A percentile compares a stretch with the other conserved stretches of the same genome.
phyloP scores from a whole-genome alignment of 2,797 vertebrate genomes.

The Sciurus carolinensis region DNA sequence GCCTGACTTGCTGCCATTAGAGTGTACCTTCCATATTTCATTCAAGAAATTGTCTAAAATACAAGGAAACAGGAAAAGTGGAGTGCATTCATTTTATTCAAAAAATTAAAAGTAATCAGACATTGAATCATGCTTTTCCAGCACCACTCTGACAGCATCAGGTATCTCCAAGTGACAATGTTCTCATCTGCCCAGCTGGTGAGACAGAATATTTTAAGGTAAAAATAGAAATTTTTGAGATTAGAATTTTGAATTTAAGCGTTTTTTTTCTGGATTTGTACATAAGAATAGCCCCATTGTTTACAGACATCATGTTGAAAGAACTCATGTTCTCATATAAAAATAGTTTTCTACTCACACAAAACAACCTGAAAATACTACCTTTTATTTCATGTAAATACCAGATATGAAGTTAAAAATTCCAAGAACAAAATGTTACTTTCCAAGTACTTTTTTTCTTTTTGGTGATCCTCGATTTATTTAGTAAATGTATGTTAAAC shows the following conservation, averaged over 20 bases:
- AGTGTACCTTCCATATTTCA: not conserved
- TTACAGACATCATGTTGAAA: not conserved
- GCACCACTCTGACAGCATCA: not conserved
- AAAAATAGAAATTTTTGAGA: not conserved
- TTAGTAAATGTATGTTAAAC: not conserved
- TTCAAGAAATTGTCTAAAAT: conserved; percentile 55
- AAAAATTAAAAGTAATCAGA: not conserved
- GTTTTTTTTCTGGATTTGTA: not conserved
- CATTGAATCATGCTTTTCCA: not conserved
- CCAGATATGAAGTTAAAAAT: too few relatives aligned
- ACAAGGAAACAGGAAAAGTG: conserved; percentile 56
- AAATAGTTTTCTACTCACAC: not conserved
- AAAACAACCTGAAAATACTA: not conserved
- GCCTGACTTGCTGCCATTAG: conserved; percentile 68
- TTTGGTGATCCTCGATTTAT: not conserved
- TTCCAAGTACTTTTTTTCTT: not conserved
- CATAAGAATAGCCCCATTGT: not conserved
- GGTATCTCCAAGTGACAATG: not conserved
- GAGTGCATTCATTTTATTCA: not conserved
- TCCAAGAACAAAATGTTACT: not conserved
- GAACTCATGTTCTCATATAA: not conserved
- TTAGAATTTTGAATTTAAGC: not conserved
- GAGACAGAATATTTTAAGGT: not conserved
- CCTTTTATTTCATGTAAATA: not conserved
- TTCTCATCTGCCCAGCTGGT: not conserved